phyloP scores from a whole-genome alignment of 1,140 invertebrate genomes.

The Plutomurus gul region DNA sequence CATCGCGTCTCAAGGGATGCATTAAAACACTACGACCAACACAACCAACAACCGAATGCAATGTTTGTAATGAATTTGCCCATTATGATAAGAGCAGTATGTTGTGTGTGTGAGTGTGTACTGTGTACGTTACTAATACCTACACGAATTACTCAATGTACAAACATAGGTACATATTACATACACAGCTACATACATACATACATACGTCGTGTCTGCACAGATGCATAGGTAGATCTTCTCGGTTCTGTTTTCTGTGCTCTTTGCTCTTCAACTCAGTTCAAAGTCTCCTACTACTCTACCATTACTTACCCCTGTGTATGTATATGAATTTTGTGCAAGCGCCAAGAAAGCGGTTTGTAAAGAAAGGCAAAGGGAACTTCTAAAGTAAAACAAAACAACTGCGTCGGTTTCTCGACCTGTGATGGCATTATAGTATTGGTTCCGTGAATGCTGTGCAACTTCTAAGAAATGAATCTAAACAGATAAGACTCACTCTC shows the following conservation, averaged over 20 bases:
- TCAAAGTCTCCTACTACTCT: not conserved
- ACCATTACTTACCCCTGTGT: not conserved
- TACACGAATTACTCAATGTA: too few species aligned
- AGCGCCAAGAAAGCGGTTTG: constrained; percentile 21
- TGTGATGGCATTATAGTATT: not conserved
- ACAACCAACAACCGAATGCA: not conserved
- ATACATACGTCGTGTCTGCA: too few species aligned
- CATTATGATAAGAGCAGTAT: not conserved
- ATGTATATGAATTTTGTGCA: not conserved
- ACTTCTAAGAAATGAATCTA: not conserved
- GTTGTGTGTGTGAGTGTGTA: not conserved
- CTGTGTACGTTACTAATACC: too few species aligned
- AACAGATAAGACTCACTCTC: too few species aligned
- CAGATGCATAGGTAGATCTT: too few species aligned
- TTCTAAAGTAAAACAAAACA: not conserved
- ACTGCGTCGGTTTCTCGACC: not conserved
- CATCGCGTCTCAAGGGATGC: not conserved
- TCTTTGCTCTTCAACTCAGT: not conserved
- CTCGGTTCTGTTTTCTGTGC: not conserved
- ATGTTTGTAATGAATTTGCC: not conserved
- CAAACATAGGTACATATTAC: too few species aligned
- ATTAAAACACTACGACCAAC: not conserved
- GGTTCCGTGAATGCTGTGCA: not conserved
- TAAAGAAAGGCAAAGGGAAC: not conserved
- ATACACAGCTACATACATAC: too few species aligned